A percentile compares a stretch with the other conserved stretches of the same genome.
Conservation (phyloP, 2,888 invertebrate species). For the Callimorpha dominula region DNA sequence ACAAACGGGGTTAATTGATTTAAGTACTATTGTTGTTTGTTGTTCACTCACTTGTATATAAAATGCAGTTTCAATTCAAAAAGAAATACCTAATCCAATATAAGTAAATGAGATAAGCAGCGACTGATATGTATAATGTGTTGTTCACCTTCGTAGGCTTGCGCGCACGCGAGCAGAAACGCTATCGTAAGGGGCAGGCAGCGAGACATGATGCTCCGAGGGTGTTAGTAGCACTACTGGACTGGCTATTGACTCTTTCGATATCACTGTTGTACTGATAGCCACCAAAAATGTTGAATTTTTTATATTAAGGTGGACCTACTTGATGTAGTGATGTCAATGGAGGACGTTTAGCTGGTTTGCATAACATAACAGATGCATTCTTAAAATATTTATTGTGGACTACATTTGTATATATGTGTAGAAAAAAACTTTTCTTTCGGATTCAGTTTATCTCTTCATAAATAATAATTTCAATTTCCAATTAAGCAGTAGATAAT, state of each 20-base stretch:
- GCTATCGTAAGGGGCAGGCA: constrained; percentile 12
- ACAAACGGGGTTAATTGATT: constrained; percentile 61
- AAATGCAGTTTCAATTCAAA: constrained; percentile 2
- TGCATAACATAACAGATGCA: constrained; percentile 23
- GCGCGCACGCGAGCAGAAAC: constrained; percentile 59
- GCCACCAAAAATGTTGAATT: background rate
- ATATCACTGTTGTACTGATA: constrained; percentile 21
- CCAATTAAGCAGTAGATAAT: too few relatives aligned
- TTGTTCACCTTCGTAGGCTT: constrained; percentile 67
- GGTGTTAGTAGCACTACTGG: constrained; percentile 3
- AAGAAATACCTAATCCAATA: constrained; percentile 57
- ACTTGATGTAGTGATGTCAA: background rate
- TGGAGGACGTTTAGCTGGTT: background rate
- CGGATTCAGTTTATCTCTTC: too few relatives aligned
- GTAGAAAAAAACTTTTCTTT: too few relatives aligned
- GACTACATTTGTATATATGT: too few relatives aligned
- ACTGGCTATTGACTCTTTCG: constrained; percentile 12
- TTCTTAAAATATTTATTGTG: background rate
- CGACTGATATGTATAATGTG: constrained; percentile 49
- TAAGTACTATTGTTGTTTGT: constrained; percentile 48
- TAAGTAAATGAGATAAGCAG: constrained; percentile 51
- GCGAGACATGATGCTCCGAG: constrained; percentile 21
- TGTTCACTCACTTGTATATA: constrained; percentile 5
- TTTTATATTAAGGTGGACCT: too few relatives aligned
- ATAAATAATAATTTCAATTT: too few relatives aligned